These are phyloP conservation scores for Chrysolina oricalcia DNA, from an alignment of 2,888 invertebrate genomes.

Conservation along the genomic window DNA sequence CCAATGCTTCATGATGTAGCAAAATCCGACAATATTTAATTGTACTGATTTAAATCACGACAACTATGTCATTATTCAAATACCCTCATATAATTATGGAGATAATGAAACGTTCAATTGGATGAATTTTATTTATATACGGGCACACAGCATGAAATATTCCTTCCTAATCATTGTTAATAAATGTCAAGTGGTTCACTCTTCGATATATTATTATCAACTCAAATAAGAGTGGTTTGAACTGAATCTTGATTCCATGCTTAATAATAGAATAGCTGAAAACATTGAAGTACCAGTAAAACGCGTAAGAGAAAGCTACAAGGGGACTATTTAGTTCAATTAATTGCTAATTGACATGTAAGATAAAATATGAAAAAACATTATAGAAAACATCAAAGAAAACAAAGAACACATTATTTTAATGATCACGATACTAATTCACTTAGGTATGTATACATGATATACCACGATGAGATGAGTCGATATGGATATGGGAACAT, in stretches of 20 bases:
- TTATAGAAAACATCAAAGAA: too few relatives aligned
- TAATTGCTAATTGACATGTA: too few relatives aligned
- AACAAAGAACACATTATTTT: too few relatives aligned
- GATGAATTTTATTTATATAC: conserved; percentile 19
- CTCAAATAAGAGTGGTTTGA: neutral
- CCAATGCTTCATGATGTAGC: neutral
- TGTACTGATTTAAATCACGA: conserved; percentile 11
- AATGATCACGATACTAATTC: too few relatives aligned
- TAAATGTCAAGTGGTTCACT: conserved; percentile 12
- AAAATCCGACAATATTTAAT: neutral
- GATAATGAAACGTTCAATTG: conserved; percentile 17
- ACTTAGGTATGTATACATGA: too few relatives aligned
- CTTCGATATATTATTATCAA: conserved; percentile 10
- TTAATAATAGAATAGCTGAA: too few relatives aligned
- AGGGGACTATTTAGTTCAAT: too few relatives aligned
- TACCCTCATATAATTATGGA: conserved; percentile 22
- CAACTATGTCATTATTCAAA: conserved; percentile 21
- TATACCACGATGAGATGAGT: too few relatives aligned
- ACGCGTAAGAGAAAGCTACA: too few relatives aligned
- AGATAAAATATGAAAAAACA: too few relatives aligned
- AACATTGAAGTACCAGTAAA: too few relatives aligned
- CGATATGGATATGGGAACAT: too few relatives aligned
- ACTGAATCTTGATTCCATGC: neutral
- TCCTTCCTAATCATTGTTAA: conserved; percentile 15
- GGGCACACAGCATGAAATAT: conserved; percentile 5